Evolutionary conservation across 2,797 vertebrate genomes (phyloP).

Genomic region (Sphaeramia orbicularis): DNA sequence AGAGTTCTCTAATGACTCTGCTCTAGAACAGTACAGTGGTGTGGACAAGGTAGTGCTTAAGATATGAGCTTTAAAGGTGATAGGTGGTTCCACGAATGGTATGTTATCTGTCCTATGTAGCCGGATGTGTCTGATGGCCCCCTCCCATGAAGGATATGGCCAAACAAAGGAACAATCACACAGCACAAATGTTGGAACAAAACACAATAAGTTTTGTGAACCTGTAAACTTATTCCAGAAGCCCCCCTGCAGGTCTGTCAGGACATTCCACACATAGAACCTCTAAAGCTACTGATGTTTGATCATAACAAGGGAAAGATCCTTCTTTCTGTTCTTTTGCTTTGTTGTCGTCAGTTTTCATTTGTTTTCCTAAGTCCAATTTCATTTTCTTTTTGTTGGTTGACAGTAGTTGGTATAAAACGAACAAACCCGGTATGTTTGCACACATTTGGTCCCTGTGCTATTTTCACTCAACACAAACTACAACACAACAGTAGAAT

Average conservation of each 20-base stretch:
- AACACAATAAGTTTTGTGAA: conserved; percentile 70
- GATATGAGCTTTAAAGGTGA: conserved; percentile 6
- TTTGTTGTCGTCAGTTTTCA: not conserved
- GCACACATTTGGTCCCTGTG: not conserved
- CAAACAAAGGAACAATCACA: conserved; percentile 80
- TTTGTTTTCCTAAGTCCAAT: not conserved
- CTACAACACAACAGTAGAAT: not conserved
- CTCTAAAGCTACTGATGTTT: conserved; percentile 17
- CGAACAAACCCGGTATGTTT: no score
- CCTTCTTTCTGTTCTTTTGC: not conserved
- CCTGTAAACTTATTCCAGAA: conserved; percentile 62
- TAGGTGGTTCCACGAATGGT: conserved; percentile 14
- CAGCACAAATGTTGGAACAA: conserved; percentile 40
- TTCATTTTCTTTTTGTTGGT: not conserved
- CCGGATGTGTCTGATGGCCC: conserved; percentile 62
- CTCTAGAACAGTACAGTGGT: no score
- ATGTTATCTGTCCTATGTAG: conserved; percentile 50
- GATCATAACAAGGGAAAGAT: not conserved
- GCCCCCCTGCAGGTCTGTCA: conserved; percentile 60
- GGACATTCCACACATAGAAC: conserved; percentile 59
- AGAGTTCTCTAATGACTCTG: no score
- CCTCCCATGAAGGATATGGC: conserved; percentile 75
- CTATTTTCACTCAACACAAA: not conserved
- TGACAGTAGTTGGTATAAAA: not conserved
- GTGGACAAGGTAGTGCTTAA: not conserved